Percentiles rank a stretch among this genome's conserved stretches.
These are phyloP conservation scores for Thecophora atra DNA, from an alignment of 2,888 invertebrate genomes.

Conservation along the genomic window DNA sequence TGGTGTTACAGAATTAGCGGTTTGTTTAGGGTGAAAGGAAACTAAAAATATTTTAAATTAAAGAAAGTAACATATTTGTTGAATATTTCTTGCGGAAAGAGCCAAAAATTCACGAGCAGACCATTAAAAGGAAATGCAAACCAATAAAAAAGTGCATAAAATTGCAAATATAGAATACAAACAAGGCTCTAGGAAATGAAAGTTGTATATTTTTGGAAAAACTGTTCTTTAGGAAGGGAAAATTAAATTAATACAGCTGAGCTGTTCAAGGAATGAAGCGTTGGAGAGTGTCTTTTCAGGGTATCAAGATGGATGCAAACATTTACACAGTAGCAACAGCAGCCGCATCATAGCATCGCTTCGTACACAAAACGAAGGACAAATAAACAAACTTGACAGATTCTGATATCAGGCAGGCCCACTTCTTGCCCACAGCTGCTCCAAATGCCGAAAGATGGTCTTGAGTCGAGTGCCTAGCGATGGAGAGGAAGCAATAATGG, in stretches of 20 bases:
- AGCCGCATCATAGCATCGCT: neutral
- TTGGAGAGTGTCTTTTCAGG: neutral
- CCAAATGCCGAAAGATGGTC: neutral
- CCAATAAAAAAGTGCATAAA: no score
- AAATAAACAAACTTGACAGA: neutral
- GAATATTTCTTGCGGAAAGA: no score
- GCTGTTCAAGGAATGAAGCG: neutral
- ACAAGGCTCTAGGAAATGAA: no score
- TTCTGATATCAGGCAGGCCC: neutral
- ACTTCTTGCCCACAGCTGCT: constrained; percentile 21
- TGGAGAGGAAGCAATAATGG: neutral
- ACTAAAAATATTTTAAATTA: no score
- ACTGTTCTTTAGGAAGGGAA: neutral
- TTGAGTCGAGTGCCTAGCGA: neutral
- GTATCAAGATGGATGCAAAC: constrained; percentile 8
- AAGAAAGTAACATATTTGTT: no score
- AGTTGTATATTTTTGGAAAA: neutral
- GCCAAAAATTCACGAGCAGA: no score
- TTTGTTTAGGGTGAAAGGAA: no score
- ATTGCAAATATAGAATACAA: no score
- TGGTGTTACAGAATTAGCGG: no score
- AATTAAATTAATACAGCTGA: neutral
- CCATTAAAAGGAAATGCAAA: no score
- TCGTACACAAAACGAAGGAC: neutral
- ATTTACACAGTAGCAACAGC: neutral